These are phyloP conservation scores for Xerus rutilus DNA, from an alignment of 2,797 vertebrate species.

Conservation along the genomic window DNA sequence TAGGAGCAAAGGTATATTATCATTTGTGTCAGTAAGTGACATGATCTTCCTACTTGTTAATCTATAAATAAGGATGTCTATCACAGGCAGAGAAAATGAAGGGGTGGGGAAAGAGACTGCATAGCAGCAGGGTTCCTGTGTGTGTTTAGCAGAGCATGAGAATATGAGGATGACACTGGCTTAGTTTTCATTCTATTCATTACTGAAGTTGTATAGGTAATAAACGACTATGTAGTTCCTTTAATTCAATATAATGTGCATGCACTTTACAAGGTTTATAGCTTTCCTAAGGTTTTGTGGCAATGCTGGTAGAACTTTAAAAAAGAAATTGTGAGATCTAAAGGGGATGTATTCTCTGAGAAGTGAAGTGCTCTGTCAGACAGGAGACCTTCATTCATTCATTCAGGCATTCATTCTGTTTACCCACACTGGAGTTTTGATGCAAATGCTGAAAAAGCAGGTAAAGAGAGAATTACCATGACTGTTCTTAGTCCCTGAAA, in stretches of 20 bases:
- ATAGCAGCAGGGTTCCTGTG: not conserved
- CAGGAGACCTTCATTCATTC: not conserved
- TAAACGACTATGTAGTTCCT: not conserved
- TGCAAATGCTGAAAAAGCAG: slow-evolving; percentile 62
- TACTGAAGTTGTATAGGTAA: not conserved
- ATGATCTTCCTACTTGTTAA: slow-evolving; percentile 72
- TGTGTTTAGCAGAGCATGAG: slow-evolving; percentile 52
- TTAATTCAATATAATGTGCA: not conserved
- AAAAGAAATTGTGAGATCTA: not conserved
- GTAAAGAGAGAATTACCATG: slow-evolving; percentile 13
- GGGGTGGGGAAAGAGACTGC: slow-evolving; percentile 54
- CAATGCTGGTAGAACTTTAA: slow-evolving; percentile 24
- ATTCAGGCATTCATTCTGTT: not conserved
- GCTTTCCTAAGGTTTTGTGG: slow-evolving; percentile 35
- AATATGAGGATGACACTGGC: slow-evolving; percentile 56
- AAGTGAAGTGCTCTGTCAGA: not conserved
- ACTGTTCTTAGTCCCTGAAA: slow-evolving; percentile 45
- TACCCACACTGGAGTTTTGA: not conserved
- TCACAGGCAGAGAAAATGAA: slow-evolving; percentile 76
- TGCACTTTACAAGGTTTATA: not conserved
- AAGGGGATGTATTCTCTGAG: not conserved
- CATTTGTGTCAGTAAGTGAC: slow-evolving; percentile 77
- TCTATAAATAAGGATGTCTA: slow-evolving; percentile 75
- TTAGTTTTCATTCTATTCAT: slow-evolving; percentile 57
- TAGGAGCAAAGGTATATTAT: slow-evolving; percentile 75